Evolutionary conservation across 2,797 vertebrate genomes (phyloP).

Genomic region (Iguana delicatissima): DNA sequence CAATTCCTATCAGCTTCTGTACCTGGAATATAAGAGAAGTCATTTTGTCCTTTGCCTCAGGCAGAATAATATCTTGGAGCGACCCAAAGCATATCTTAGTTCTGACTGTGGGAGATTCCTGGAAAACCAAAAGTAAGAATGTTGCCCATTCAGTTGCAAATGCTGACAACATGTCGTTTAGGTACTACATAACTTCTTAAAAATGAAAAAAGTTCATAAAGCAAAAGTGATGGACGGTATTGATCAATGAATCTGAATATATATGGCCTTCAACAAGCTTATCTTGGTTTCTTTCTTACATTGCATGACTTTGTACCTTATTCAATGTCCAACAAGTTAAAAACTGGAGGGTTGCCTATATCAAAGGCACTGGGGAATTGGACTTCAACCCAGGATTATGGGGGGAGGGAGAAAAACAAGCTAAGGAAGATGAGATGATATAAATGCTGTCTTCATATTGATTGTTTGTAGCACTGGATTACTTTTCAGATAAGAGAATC

Average conservation of each 20-base stretch:
- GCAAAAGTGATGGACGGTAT: not conserved
- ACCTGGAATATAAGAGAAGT: not conserved
- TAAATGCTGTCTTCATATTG: conserved; percentile 24
- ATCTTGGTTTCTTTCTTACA: not conserved
- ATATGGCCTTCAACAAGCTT: not conserved
- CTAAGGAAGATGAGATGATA: not conserved
- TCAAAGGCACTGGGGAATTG: conserved; percentile 22
- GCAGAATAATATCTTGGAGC: not conserved
- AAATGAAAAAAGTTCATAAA: not conserved
- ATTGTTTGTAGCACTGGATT: conserved; percentile 35
- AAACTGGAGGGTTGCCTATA: not conserved
- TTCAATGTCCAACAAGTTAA: not conserved
- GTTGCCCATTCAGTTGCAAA: not conserved
- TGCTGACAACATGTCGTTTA: too few species aligned
- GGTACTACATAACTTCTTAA: not conserved
- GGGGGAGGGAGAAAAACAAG: conserved; percentile 5
- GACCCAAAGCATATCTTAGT: not conserved
- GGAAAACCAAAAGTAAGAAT: not conserved
- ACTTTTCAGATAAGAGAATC: conserved; percentile 39
- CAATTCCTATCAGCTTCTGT: not conserved
- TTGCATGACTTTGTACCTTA: not conserved
- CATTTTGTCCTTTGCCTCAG: not conserved
- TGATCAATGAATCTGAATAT: not conserved
- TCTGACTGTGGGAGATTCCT: not conserved
- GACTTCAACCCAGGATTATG: conserved; percentile 12